phyloP scores from a whole-genome alignment of 2,797 vertebrate genomes.

The Bovichtus diacanthus region DNA sequence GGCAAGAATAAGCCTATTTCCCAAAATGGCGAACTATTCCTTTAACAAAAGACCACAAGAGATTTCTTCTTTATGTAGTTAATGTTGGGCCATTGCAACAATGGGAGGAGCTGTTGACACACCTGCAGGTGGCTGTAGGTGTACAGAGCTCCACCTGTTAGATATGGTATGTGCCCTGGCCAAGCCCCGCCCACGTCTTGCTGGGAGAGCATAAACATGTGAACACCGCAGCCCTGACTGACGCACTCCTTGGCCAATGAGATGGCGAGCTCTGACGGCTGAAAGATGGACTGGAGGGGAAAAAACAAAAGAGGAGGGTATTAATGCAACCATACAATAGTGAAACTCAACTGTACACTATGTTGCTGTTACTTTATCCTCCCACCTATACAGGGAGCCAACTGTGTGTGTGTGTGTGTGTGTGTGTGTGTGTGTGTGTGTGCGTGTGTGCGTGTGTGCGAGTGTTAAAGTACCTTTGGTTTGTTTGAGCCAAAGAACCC shows the following conservation, averaged over 20 bases:
- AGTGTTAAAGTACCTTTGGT: slow-evolving; percentile 77
- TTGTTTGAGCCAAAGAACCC: slow-evolving; percentile 82
- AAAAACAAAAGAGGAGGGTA: background rate
- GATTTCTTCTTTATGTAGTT: background rate
- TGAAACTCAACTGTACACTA: background rate
- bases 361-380: background rate
- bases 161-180: slow-evolving; percentile 83
- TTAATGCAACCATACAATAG: background rate
- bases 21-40: background rate
- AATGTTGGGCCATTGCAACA: accelerated
- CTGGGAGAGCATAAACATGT: slow-evolving; percentile 84
- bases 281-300: slow-evolving; percentile 81
- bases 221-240: slow-evolving; percentile 83
- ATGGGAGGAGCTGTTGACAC: background rate
- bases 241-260: slow-evolving; percentile 83
- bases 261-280: slow-evolving; percentile 74
- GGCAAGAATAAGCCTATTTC: background rate
- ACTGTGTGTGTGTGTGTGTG: background rate
- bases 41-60: background rate
- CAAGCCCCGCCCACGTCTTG: slow-evolving; percentile 85
- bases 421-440: background rate
- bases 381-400: background rate
- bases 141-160: slow-evolving; percentile 83
- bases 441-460: too few relatives aligned
- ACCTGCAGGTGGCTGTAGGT: slow-evolving; percentile 85